Evolutionary conservation across 1,140 invertebrate genomes (phyloP).

Genomic region (Schmidtea mediterranea): DNA sequence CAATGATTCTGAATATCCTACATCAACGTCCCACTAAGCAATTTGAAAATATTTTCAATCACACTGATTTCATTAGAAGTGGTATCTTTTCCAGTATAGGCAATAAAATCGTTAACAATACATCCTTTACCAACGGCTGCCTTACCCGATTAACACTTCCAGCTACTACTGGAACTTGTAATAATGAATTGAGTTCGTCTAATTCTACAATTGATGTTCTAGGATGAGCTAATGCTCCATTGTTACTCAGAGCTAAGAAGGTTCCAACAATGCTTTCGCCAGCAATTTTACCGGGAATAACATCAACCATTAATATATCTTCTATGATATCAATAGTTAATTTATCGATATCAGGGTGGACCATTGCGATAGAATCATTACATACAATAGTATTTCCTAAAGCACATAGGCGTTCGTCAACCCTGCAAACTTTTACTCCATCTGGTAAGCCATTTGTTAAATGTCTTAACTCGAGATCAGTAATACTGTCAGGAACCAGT

Average conservation of each 20-base stretch:
- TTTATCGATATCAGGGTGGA: conserved; percentile 79
- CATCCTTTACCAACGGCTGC: conserved; percentile 75
- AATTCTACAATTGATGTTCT: conserved; percentile 70
- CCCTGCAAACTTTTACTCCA: conserved; percentile 59
- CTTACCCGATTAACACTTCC: conserved; percentile 89
- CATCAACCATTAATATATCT: conserved; percentile 77
- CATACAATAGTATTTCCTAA: conserved; percentile 88
- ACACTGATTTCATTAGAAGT: conserved; percentile 89
- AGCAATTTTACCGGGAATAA: conserved; percentile 76
- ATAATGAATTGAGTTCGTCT: conserved; percentile 77
- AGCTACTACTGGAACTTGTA: conserved; percentile 77
- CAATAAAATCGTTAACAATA: conserved; percentile 89
- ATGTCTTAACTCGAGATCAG: conserved; percentile 84
- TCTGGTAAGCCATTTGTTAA: conserved; percentile 82
- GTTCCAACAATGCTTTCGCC: conserved; percentile 77
- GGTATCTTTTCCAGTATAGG: conserved; percentile 84
- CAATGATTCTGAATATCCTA: too few relatives aligned
- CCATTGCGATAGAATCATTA: conserved; percentile 91
- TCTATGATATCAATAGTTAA: conserved; percentile 82
- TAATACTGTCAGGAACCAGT: conserved; percentile 61
- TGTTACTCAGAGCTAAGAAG: conserved; percentile 76
- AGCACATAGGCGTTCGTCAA: conserved; percentile 83
- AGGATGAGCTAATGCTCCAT: conserved; percentile 77
- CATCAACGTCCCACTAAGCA: too few relatives aligned
- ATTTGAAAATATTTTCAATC: too few relatives aligned